phyloP scores from a whole-genome alignment of 2,888 invertebrate genomes.

The Entomobrya multifasciata region DNA sequence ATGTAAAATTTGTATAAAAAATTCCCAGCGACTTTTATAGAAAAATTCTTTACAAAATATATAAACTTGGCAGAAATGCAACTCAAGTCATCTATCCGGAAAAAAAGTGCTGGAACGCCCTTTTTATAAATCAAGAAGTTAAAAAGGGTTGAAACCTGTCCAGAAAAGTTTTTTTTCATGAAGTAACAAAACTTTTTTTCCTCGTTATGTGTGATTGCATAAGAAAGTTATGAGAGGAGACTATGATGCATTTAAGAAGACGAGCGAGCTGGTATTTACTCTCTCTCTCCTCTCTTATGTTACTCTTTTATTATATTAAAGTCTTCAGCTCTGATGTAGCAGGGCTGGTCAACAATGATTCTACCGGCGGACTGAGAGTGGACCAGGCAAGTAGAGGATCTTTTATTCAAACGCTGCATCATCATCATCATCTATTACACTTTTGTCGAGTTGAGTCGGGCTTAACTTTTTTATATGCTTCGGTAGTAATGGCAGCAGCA shows the following conservation, averaged over 20 bases:
- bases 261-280: conserved; percentile 39
- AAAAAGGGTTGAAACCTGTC: conserved; percentile 59
- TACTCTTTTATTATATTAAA: background rate
- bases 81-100: background rate
- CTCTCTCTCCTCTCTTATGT: conserved; percentile 20
- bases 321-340: conserved; percentile 29
- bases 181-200: conserved; percentile 31
- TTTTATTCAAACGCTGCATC: conserved; percentile 60
- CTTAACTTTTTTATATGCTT: conserved; percentile 39
- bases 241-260: conserved; percentile 23
- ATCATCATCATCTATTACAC: conserved; percentile 18
- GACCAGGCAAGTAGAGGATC: conserved; percentile 69
- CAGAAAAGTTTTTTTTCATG: conserved; percentile 26
- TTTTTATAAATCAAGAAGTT: conserved; percentile 63
- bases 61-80: too few species aligned
- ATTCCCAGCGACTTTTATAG: too few species aligned
- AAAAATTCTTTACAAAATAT: too few species aligned
- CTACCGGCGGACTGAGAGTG: conserved; percentile 74
- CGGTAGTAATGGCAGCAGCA: conserved; percentile 7
- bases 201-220: conserved; percentile 40
- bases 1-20: too few species aligned
- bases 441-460: conserved; percentile 34
- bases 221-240: conserved; percentile 33
- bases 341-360: conserved; percentile 72
- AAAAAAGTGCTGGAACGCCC: conserved; percentile 42